phyloP scores from a whole-genome alignment of 2,113 vertebrate genomes.

The Todiramphus saurophagus region DNA sequence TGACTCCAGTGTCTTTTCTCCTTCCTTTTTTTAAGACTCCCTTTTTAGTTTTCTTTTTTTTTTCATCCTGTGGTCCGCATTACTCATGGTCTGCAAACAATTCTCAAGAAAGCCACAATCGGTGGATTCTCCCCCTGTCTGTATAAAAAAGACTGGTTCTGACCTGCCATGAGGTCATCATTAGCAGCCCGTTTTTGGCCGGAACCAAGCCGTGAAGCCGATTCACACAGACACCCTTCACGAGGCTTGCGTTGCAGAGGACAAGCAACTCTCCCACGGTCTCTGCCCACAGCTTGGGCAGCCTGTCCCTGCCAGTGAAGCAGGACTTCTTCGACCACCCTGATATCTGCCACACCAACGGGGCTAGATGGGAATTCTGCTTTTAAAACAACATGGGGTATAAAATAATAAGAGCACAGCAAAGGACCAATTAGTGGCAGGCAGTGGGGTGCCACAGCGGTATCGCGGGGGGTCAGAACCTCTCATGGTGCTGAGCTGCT shows the following conservation, averaged over 20 bases:
- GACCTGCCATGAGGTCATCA: not conserved
- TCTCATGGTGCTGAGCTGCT: not conserved
- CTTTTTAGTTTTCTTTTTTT: not conserved
- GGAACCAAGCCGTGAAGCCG: not conserved
- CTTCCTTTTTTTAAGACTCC: constrained; percentile 37
- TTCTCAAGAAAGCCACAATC: constrained; percentile 46
- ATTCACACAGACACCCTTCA: not conserved
- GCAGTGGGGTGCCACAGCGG: not conserved
- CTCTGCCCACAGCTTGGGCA: not conserved
- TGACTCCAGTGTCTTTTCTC: constrained; percentile 9
- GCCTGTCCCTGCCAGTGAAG: not conserved
- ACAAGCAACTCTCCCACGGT: not conserved
- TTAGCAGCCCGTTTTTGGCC: not conserved
- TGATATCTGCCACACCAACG: rapidly evolving
- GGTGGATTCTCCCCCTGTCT: constrained; percentile 50
- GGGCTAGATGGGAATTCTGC: not conserved
- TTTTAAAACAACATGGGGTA: not conserved
- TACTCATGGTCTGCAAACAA: constrained; percentile 35
- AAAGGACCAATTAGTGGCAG: not conserved
- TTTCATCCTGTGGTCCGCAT: constrained; percentile 46
- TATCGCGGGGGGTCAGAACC: not conserved
- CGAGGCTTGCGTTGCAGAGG: not conserved
- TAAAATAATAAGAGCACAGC: not conserved
- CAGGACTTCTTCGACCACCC: not conserved
- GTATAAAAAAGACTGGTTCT: constrained; percentile 39